Conservation (phyloP, 64 coral and sea anemone genomes). For the Catalaphyllia jardinei region DNA sequence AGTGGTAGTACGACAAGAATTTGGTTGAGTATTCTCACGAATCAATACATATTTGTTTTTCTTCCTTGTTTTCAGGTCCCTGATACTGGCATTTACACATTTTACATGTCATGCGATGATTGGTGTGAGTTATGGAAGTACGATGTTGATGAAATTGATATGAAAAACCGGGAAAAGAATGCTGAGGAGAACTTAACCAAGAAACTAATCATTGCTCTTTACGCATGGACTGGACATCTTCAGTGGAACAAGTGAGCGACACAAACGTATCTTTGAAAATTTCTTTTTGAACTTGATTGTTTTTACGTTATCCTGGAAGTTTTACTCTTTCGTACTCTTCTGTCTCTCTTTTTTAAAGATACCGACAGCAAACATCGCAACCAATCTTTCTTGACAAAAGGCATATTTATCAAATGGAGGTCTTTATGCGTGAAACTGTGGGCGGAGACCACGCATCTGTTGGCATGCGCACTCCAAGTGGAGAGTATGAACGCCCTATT, state of each 20-base stretch:
- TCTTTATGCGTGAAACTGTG: slow-evolving; percentile 27
- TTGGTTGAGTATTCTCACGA: too few species aligned
- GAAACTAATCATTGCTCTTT: slow-evolving; percentile 9
- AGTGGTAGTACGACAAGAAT: too few species aligned
- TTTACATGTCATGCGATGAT: slow-evolving; percentile 56
- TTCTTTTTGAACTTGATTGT: background rate
- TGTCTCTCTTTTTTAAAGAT: background rate
- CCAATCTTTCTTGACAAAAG: slow-evolving; percentile 24
- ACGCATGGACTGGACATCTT: background rate
- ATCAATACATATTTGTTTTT: too few species aligned
- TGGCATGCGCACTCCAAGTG: slow-evolving; percentile 32
- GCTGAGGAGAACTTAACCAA: background rate
- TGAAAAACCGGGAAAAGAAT: background rate
- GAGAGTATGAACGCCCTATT: slow-evolving; percentile 35
- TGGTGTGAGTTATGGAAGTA: slow-evolving; percentile 44
- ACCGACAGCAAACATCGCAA: slow-evolving; percentile 36
- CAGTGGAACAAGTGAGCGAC: slow-evolving; percentile 35
- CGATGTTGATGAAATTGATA: background rate
- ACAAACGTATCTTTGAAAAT: background rate
- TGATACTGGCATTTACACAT: slow-evolving; percentile 55
- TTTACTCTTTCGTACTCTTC: too few species aligned
- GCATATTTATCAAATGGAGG: slow-evolving; percentile 34
- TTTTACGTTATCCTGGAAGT: background rate
- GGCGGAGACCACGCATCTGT: slow-evolving; percentile 37
- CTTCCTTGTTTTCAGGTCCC: slow-evolving; percentile 9